A percentile compares a stretch with the other conserved stretches of the same genome.
Conservation (phyloP, 30 jellyfish, hydroid and myxozoan genomes). For the Hydractinia symbiolongicarpus region DNA sequence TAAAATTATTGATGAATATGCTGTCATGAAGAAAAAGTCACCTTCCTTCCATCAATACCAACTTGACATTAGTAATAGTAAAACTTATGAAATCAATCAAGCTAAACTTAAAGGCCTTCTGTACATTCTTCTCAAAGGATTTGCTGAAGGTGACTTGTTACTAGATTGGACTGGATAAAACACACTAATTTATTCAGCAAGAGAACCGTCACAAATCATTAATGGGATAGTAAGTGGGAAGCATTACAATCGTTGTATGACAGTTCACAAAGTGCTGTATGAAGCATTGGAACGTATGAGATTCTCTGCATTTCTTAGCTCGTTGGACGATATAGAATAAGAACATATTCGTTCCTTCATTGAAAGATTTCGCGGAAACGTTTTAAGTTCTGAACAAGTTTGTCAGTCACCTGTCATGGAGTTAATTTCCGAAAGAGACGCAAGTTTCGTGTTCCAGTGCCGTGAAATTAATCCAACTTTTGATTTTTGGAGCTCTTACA, state of each 20-base stretch:
- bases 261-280: conserved; percentile 3
- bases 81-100: conserved; percentile 13
- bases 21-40: not conserved
- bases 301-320: conserved; percentile 7
- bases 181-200: conserved; percentile 11
- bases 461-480: conserved; percentile 9
- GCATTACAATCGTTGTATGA: conserved; percentile 15
- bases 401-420: conserved; percentile 15
- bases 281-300: conserved; percentile 12
- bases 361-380: conserved; percentile 11
- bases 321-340: conserved; percentile 1
- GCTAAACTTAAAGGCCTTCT: conserved; percentile 16
- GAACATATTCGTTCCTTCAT: conserved; percentile 1
- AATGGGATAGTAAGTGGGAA: conserved; percentile 8
- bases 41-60: conserved; percentile 18
- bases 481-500: conserved; percentile 28
- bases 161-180: conserved; percentile 19
- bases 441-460: not conserved
- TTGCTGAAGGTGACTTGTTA: conserved; percentile 12
- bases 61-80: not conserved
- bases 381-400: not conserved
- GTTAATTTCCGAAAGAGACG: conserved; percentile 16
- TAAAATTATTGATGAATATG: not conserved
- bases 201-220: conserved; percentile 21
- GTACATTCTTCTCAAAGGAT: conserved; percentile 5